phyloP scores from a whole-genome alignment of 2,888 invertebrate genomes.

The Neelides folsomi region DNA sequence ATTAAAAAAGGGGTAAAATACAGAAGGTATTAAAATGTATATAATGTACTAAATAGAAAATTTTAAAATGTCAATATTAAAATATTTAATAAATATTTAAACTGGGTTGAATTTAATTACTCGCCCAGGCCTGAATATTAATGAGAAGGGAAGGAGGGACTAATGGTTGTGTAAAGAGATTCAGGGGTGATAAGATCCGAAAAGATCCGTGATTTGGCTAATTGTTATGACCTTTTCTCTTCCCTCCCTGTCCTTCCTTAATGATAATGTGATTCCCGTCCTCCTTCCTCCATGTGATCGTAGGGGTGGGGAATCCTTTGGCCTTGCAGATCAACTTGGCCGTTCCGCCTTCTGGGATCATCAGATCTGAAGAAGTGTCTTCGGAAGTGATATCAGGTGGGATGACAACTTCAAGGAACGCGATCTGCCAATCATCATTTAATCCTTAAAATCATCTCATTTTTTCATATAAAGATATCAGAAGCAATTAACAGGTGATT shows the following conservation, averaged over 20 bases:
- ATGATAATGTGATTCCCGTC: constrained; percentile 70
- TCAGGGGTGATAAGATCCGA: neutral
- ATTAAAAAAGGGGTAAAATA: too few relatives aligned
- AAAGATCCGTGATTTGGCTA: neutral
- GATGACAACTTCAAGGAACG: constrained; percentile 78
- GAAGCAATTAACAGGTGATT: too few relatives aligned
- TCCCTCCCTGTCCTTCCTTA: constrained; percentile 56
- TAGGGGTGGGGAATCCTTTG: constrained; percentile 68
- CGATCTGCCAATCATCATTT: constrained; percentile 47
- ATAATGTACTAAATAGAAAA: too few relatives aligned
- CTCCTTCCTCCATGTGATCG: constrained; percentile 73
- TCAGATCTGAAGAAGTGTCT: constrained; percentile 82
- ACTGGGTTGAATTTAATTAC: too few relatives aligned
- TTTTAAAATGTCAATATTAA: too few relatives aligned
- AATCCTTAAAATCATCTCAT: too few relatives aligned
- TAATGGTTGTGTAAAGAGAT: neutral
- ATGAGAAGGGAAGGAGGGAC: neutral
- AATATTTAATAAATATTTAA: too few relatives aligned
- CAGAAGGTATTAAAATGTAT: too few relatives aligned
- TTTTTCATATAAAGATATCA: too few relatives aligned
- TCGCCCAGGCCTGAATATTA: too few relatives aligned
- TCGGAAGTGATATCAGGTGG: constrained; percentile 80
- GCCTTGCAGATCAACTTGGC: constrained; percentile 77
- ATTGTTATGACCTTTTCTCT: constrained; percentile 52
- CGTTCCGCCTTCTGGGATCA: constrained; percentile 84